Evolutionary conservation across 2,797 vertebrate species (phyloP), one percentile per base, ranked within the genome.

Genomic region (Chiroxiphia lanceolata): DNA sequence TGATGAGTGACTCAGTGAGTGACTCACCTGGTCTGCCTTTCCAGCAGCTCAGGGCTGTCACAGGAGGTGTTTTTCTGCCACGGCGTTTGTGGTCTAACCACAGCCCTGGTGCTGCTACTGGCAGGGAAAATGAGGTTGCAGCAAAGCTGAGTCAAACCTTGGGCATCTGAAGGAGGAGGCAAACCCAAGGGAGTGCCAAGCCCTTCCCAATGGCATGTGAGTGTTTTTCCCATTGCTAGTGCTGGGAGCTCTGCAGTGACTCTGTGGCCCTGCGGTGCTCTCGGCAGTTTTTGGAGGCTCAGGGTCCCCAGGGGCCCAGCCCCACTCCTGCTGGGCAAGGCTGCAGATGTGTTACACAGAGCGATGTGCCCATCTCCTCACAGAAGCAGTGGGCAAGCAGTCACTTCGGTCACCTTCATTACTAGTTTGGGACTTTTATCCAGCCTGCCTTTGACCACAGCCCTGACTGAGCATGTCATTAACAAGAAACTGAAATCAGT

Each of bases 141-240:
- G 78, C 64, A 57, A 77, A 74, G 65, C 87, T 91, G 90, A 94
- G 60, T 93, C 90, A 95, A 82, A 76, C 59, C 54, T 31, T 56
- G 47, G 44, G 36, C 53, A 64, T 96, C 71, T 68, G 64, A 77
- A 79, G 40, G 75, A 76, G 81, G 60, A 89, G 45, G 54, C 64
- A 76, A 80, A 47, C 40, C 48, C 13, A 3, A 83, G 68, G 85
- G 79, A 71, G 40, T 77, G 87, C 42, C 25, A 3, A 0, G 0
- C 38, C 78, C 56, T 72, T 85, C 64, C 56, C 34, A 53, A 27
- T 83, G 23, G 13, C 23, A 7, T 12, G 7, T 25, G 56, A 59
- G 34, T 56, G 60, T 42, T 94, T 68, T 91, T 71, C 7, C 40
- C 33, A 10, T 63, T 22, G 19, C 33, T 18, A 36, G 25, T 5